Evolutionary conservation across 2,888 invertebrate species (phyloP).

Genomic region (Caenorhabditis plicata): DNA sequence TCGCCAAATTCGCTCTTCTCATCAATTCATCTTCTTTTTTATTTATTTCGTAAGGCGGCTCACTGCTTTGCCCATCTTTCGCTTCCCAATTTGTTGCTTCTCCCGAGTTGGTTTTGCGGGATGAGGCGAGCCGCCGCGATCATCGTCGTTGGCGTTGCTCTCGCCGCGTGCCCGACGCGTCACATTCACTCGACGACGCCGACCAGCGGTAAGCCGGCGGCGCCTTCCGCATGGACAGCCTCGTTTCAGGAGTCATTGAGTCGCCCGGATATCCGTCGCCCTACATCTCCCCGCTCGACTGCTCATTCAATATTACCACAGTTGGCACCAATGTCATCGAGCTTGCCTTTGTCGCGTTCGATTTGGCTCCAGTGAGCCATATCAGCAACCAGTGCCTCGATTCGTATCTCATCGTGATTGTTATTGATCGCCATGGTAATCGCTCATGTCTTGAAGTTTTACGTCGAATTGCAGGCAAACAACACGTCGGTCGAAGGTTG

Average conservation of each 20-base stretch:
- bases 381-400: conserved; percentile 54
- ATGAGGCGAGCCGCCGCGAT: no score
- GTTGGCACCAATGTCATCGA: conserved; percentile 50
- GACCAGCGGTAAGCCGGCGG: conserved; percentile 22
- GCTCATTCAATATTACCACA: conserved; percentile 50
- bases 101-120: no score
- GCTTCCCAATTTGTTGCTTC: no score
- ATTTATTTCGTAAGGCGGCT: no score
- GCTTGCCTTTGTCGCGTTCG: conserved; percentile 50
- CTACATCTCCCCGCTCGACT: conserved; percentile 45
- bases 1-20: no score
- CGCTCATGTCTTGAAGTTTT: background rate
- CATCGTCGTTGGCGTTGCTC: no score
- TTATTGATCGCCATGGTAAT: conserved; percentile 41
- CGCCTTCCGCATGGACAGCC: no score
- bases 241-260: conserved; percentile 37
- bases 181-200: conserved; percentile 33
- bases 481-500: conserved; percentile 50
- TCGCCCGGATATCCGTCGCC: conserved; percentile 46
- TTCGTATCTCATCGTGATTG: conserved; percentile 58
- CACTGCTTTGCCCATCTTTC: no score
- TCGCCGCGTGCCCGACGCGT: conserved; percentile 21
- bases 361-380: conserved; percentile 38
- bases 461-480: conserved; percentile 31
- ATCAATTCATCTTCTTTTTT: no score